Percentiles rank a stretch among this genome's conserved stretches.
These are phyloP conservation scores for Notospermus geniculatus DNA, from an alignment of 1,140 invertebrate species.

Conservation along the genomic window DNA sequence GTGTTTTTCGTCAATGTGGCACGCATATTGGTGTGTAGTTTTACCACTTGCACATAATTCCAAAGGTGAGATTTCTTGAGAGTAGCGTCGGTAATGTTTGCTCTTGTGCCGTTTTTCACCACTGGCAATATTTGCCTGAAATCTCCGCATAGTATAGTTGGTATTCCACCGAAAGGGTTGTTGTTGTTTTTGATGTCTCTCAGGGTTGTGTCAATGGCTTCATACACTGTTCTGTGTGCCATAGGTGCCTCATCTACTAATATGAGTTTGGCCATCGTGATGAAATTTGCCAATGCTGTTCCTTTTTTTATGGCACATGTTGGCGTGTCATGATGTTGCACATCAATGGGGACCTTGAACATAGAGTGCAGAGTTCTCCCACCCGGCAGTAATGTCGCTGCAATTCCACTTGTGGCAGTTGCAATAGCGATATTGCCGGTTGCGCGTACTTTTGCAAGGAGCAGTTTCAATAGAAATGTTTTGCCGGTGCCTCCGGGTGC, in stretches of 20 bases:
- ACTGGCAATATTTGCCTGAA: conserved; percentile 60
- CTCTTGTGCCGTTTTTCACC: conserved; percentile 50
- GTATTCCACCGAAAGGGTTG: conserved; percentile 42
- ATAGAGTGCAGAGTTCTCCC: conserved; percentile 24
- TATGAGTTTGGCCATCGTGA: too few relatives aligned
- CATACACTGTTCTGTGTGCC: too few relatives aligned
- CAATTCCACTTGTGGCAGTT: conserved; percentile 28
- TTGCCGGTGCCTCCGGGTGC: conserved; percentile 48
- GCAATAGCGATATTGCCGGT: conserved; percentile 22
- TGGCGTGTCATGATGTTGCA: conserved; percentile 44
- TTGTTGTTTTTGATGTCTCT: conserved; percentile 36
- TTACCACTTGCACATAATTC: conserved; percentile 24
- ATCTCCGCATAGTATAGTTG: conserved; percentile 55
- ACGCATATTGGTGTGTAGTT: conserved; percentile 27
- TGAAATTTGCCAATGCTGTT: too few relatives aligned
- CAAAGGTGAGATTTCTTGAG: conserved; percentile 53
- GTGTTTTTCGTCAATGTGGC: conserved; percentile 10
- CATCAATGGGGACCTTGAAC: conserved; percentile 36
- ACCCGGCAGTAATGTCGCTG: conserved; percentile 21
- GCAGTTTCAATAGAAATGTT: conserved; percentile 24
- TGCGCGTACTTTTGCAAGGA: conserved; percentile 24
- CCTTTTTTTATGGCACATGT: conserved; percentile 8
- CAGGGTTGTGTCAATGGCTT: conserved; percentile 21
- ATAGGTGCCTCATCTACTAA: too few relatives aligned
- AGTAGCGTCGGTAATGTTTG: conserved; percentile 55